phyloP scores from a whole-genome alignment of 2,888 invertebrate genomes.

The Dilophus febrilis region DNA sequence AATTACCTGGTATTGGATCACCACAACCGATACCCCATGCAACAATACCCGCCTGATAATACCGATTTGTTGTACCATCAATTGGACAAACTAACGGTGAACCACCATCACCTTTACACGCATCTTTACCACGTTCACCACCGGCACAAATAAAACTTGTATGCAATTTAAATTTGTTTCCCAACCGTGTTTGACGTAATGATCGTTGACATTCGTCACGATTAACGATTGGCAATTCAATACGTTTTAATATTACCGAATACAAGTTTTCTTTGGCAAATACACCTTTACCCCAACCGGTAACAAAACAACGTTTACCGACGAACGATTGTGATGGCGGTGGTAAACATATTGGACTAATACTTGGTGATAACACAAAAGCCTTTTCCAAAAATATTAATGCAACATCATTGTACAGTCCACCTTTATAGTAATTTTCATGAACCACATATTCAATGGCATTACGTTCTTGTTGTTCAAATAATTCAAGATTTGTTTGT shows the following conservation, averaged over 20 bases:
- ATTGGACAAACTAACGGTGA: slow-evolving; percentile 61
- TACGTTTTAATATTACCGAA: slow-evolving; percentile 47
- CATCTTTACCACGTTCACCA: slow-evolving; percentile 53
- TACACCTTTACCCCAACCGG: slow-evolving; percentile 36
- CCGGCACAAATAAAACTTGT: slow-evolving; percentile 62
- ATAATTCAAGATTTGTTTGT: slow-evolving; percentile 46
- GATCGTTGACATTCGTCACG: slow-evolving; percentile 27
- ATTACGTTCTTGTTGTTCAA: slow-evolving; percentile 47
- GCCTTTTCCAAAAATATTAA: slow-evolving; percentile 45
- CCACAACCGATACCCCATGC: slow-evolving; percentile 76
- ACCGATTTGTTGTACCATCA: slow-evolving; percentile 22
- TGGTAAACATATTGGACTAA: slow-evolving; percentile 52
- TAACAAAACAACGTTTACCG: slow-evolving; percentile 21
- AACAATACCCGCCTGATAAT: slow-evolving; percentile 42
- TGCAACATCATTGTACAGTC: slow-evolving; percentile 56
- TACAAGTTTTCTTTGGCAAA: slow-evolving; percentile 33
- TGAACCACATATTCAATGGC: slow-evolving; percentile 26
- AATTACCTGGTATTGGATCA: slow-evolving; percentile 14
- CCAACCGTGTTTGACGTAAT: slow-evolving; percentile 49
- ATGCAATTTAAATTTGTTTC: slow-evolving; percentile 46
- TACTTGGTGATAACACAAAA: slow-evolving; percentile 43
- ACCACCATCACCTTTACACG: slow-evolving; percentile 64
- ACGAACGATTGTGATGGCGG: slow-evolving; percentile 26
- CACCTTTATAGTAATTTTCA: slow-evolving; percentile 38
- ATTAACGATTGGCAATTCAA: slow-evolving; percentile 53